Conservation (phyloP, 2,113 vertebrate species). For the Halichoerus grypus region DNA sequence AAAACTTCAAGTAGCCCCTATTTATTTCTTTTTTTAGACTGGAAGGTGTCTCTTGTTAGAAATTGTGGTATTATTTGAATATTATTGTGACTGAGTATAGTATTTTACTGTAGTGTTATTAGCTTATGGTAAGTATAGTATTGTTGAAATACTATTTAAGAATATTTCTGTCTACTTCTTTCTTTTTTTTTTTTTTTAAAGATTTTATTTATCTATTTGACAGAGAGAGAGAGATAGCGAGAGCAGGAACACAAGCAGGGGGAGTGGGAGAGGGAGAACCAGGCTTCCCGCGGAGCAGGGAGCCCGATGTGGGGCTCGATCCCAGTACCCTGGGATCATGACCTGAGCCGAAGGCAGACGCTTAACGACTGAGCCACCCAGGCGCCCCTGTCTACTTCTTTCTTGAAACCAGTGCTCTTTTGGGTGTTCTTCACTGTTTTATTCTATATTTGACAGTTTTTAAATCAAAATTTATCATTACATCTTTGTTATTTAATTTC, state of each 20-base stretch:
- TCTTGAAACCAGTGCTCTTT: neutral
- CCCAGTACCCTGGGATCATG: no score
- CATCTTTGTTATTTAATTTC: neutral
- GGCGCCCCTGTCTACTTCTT: neutral
- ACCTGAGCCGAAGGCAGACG: no score
- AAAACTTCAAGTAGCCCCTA: neutral
- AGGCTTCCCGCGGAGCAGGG: no score
- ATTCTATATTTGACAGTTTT: neutral
- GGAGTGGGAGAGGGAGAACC: no score
- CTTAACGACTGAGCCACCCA: no score
- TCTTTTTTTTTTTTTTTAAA: neutral
- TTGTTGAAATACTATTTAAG: neutral
- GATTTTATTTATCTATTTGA: no score
- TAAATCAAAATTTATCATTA: neutral
- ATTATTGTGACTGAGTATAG: neutral
- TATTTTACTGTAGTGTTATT: neutral
- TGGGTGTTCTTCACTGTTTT: neutral
- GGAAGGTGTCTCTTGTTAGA: no score
- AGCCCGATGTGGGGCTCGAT: no score
- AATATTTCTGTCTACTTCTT: neutral
- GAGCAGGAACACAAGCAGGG: no score
- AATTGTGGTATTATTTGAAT: neutral
- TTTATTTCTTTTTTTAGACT: neutral
- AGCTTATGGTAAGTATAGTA: neutral
- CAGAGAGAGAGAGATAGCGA: no score